Base-by-base conservation (phyloP, 2,888 invertebrate genomes). In the Andrena praecox region DNA sequence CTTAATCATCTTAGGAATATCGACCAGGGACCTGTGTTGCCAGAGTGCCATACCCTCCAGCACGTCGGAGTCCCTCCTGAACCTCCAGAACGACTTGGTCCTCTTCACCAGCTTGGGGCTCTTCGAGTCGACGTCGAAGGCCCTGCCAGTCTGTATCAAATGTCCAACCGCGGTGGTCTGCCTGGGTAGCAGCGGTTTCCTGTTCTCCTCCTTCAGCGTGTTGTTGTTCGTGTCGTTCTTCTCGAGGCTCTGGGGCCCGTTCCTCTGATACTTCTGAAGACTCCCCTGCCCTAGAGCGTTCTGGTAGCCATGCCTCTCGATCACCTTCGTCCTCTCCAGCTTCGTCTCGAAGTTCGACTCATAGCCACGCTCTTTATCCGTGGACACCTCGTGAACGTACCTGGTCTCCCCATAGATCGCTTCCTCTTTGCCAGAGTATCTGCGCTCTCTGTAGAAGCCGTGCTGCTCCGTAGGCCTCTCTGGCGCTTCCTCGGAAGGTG, bases 31-130 rank as follows among this genome's bases (percentile, higher is more conserved):
- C 50, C 97, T 95, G 92, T 98, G 98, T 91, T 97, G 96, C 98
- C 98, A 98, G 72, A 98, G 94, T 0, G 97, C 96, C 97, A 98
- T 98, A 0, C 98, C 98, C 90, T 97, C 97, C 90, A 98, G 95
- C 69, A 97, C 97, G 82, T 97, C 97, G 2, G 96, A 96, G 70
- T 94, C 95, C 75, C 96, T 96, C 29, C 97, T 96, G 90, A 98
- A 97, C 90, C 97, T 96, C 98, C 98, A 98, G 91, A 98, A 97
- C 0, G 97, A 97, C 92, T 97, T 98, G 0, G 97, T 97, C 64
- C 98, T 95, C 91, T 98, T 98, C 0, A 98, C 96, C 88, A 94
- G 91, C 69, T 94, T 94, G 2, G 94, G 94, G 64, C 93, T 93
- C 75, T 91, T 93, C 5, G 89, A 84, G 78, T 96, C 95, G 0